Conservation (phyloP, 37 sponge, comb jelly and placozoan genomes). For the Mnemiopsis leidyi region DNA sequence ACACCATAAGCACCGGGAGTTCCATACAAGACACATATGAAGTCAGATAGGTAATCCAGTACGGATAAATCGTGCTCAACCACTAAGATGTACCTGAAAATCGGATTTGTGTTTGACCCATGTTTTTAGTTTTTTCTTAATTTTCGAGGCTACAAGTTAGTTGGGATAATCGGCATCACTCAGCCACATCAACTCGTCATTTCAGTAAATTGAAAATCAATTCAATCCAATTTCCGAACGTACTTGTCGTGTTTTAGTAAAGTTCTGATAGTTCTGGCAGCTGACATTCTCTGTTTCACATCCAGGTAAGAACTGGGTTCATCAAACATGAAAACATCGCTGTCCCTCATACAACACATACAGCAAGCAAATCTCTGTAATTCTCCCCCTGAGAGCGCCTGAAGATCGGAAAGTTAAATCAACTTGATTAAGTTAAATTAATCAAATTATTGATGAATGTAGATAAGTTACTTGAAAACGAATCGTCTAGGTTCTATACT, state of each 20-base stretch:
- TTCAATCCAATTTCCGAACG: no score
- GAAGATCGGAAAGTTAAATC: no score
- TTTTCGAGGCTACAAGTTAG: no score
- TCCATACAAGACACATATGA: slow-evolving; percentile 95
- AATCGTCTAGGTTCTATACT: no score
- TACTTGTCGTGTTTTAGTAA: slow-evolving; percentile 82
- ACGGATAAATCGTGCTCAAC: slow-evolving; percentile 99
- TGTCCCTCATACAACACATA: slow-evolving; percentile 88
- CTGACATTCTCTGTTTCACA: slow-evolving; percentile 92
- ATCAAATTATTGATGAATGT: background rate
- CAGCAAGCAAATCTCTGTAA: slow-evolving; percentile 98
- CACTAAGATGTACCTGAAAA: slow-evolving; percentile 88
- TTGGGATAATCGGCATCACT: no score
- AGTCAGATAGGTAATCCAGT: slow-evolving; percentile 99
- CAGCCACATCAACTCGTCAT: no score
- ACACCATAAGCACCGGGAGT: slow-evolving; percentile 98
- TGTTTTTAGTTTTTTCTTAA: no score
- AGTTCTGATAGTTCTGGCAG: slow-evolving; percentile 80
- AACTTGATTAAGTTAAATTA: background rate
- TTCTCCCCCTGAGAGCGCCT: slow-evolving; percentile 96
- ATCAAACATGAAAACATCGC: slow-evolving; percentile 98
- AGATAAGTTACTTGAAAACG: no score
- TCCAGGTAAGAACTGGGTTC: slow-evolving; percentile 97
- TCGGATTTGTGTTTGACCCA: no score
- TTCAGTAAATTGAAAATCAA: no score